A percentile compares a stretch with the other conserved stretches of the same genome.
Evolutionary conservation across 64 coral and sea anemone genomes (phyloP).

Genomic region (Orbicella faveolata): DNA sequence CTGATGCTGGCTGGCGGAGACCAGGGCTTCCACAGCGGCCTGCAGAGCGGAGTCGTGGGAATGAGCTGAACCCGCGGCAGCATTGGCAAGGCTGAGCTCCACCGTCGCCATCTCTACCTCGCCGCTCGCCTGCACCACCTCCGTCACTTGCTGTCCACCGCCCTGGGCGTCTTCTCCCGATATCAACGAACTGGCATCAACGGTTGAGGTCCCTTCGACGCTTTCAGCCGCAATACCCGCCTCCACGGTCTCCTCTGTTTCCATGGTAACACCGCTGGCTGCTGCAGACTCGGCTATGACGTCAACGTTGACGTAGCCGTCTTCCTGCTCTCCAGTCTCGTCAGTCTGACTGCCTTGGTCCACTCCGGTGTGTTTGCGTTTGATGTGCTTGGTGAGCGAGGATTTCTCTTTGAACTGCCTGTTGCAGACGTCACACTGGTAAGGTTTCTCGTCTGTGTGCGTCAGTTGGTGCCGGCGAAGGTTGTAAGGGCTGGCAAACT

Average conservation of each 20-base stretch:
- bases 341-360: conserved; percentile 94
- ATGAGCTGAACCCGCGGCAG: conserved; percentile 42
- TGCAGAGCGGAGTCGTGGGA: conserved; percentile 86
- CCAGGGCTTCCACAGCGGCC: conserved; percentile 89
- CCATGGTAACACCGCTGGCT: conserved; percentile 90
- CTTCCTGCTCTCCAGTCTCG: conserved; percentile 87
- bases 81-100: conserved; percentile 62
- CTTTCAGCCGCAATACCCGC: conserved; percentile 27
- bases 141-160: conserved; percentile 51
- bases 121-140: conserved; percentile 73
- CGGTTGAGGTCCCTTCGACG: conserved; percentile 77
- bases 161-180: conserved; percentile 26
- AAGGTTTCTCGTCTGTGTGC: conserved; percentile 97
- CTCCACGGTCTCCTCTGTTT: conserved; percentile 65
- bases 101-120: conserved; percentile 96
- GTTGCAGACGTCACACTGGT: conserved; percentile 90
- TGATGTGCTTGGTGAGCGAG: conserved; percentile 97
- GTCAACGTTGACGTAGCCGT: conserved; percentile 76
- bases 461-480: conserved; percentile 90
- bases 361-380: conserved; percentile 93
- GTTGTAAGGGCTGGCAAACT: conserved; percentile 99
- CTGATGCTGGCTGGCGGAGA: conserved; percentile 94
- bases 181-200: conserved; percentile 90
- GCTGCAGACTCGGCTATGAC: conserved; percentile 96
- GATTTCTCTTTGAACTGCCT: conserved; percentile 97